These are phyloP conservation scores for Florisuga fusca DNA, from an alignment of 2,797 vertebrate genomes.

Conservation along the genomic window DNA sequence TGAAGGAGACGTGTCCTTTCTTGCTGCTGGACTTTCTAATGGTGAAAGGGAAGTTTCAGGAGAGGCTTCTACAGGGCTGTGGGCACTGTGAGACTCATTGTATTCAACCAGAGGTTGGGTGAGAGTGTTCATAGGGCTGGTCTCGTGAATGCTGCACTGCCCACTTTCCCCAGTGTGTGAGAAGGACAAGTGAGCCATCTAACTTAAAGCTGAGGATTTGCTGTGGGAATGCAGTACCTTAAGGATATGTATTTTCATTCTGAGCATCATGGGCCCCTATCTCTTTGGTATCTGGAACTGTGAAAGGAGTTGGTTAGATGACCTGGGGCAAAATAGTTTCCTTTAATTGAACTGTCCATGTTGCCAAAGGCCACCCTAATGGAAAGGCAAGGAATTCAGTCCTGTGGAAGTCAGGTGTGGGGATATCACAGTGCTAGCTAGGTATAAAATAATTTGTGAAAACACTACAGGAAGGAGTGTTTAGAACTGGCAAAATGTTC, in stretches of 20 bases:
- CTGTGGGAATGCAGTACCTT: neutral
- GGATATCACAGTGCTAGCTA: neutral
- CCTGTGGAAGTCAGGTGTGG: neutral
- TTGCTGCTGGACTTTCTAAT: neutral
- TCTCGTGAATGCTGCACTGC: fast-evolving
- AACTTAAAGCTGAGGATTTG: neutral
- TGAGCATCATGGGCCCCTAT: neutral
- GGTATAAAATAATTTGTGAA: neutral
- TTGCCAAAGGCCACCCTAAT: neutral
- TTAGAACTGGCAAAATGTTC: neutral
- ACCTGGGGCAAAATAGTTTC: neutral
- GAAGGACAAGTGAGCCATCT: neutral
- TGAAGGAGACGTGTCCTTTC: neutral
- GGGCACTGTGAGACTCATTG: fast-evolving
- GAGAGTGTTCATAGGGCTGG: neutral
- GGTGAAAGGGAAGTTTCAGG: neutral
- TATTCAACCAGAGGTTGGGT: neutral
- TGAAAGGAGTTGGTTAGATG: neutral
- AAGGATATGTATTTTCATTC: neutral
- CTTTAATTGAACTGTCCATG: no score
- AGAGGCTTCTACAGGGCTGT: neutral
- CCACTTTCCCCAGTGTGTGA: neutral
- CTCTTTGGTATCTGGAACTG: neutral
- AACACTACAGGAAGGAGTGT: neutral
- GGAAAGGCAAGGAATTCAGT: neutral